phyloP scores from a whole-genome alignment of 2,113 vertebrate species.

The Pheucticus melanocephalus region DNA sequence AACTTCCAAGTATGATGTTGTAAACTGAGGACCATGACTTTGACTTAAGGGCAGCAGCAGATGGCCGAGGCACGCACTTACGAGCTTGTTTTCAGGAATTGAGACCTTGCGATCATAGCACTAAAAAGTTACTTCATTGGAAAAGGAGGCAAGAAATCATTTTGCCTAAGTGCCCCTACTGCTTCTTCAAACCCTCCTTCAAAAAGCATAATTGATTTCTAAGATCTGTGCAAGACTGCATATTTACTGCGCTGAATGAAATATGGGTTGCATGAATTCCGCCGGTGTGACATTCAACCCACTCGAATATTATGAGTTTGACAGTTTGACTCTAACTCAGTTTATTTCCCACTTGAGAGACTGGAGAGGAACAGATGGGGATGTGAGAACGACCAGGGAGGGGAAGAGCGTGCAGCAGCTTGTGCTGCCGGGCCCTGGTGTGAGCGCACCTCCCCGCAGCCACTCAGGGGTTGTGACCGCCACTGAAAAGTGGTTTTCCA shows the following conservation, averaged over 20 bases:
- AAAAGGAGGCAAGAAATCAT: slow-evolving; percentile 34
- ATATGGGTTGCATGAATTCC: slow-evolving; percentile 47
- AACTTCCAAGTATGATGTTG: slow-evolving; percentile 61
- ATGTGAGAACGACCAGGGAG: slow-evolving; percentile 56
- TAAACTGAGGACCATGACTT: slow-evolving; percentile 64
- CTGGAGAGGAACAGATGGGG: slow-evolving; percentile 62
- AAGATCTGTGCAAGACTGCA: neutral
- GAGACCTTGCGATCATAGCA: neutral
- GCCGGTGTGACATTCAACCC: slow-evolving; percentile 55
- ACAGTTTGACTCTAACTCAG: slow-evolving; percentile 62
- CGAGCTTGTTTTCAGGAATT: slow-evolving; percentile 35
- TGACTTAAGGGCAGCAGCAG: slow-evolving; percentile 61
- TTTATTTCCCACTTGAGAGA: slow-evolving; percentile 65
- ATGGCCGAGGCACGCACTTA: neutral
- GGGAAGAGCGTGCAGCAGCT: slow-evolving; percentile 32
- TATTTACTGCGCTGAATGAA: slow-evolving; percentile 36
- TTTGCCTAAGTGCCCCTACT: neutral
- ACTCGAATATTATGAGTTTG: slow-evolving; percentile 53
- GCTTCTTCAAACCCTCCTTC: neutral
- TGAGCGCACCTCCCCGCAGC: slow-evolving; percentile 13
- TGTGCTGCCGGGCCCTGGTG: neutral
- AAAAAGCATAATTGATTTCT: slow-evolving; percentile 2
- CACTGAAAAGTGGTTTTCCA: slow-evolving; percentile 9
- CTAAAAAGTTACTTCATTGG: slow-evolving; percentile 17
- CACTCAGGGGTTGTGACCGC: slow-evolving; percentile 8